Evolutionary conservation across 2,113 vertebrate species (phyloP), one percentile per base, ranked within the genome.

Genomic region (Microcebus murinus): DNA sequence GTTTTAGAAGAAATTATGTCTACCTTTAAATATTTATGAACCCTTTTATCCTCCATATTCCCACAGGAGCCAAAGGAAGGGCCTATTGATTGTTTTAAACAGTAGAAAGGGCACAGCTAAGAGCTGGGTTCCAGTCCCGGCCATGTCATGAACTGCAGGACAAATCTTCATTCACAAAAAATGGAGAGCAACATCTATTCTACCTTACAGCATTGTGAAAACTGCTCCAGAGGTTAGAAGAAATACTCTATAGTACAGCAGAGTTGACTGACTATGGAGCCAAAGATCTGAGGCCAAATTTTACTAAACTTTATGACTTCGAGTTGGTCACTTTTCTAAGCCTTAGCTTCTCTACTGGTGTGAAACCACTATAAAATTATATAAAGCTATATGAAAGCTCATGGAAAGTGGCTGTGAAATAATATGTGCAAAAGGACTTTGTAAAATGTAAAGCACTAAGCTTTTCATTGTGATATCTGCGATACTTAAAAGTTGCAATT

Each of bases 11-110:
- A 74, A 81, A 70, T n/a, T 79, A 36, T 70, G 82, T 90, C 59
- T 77, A 92, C 61, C 94, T 85, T 95, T 84, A 82, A 91, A 88
- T 57, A 45, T 82, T 85, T 45, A 76, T 27, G 65, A 85, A 85
- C 8, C 9, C 74, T 21, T 89, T 88, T 57, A 34, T 86, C 55
- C 27, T 80, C 50, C 34, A 61, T 21, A 45, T 63, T 93, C 50
- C 55, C 48, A 27, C 27, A 14, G 42, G 48, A 63, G 31, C 42
- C 42, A 52, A 17, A 80, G n/a, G 70, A 83, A 80, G 50, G 74
- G 34, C 31, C 83, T 76, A 31, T 59, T 48, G 65, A 92, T 36
- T 59, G 6, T 45, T 81, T 48, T 42, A 52, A 55, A 36, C 3
- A 45, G 48, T 18, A 8, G 81, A 63, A 88, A 92, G 86, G 70